Percentiles rank a stretch among this genome's conserved stretches.
These are phyloP conservation scores for Osedax fenrisi DNA, from an alignment of 2,888 invertebrate species.

Conservation along the genomic window DNA sequence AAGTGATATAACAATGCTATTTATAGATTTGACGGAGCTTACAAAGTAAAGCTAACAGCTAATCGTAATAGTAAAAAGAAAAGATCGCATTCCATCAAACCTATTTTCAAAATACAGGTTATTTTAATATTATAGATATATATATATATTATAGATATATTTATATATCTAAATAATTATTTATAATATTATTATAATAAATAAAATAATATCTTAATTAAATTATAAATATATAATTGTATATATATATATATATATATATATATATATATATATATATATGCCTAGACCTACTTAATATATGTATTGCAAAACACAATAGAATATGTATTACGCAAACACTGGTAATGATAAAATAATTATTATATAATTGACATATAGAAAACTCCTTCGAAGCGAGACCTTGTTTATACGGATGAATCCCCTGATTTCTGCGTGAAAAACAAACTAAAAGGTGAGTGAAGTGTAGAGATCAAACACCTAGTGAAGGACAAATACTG, in stretches of 20 bases:
- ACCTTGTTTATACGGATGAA: constrained; percentile 74
- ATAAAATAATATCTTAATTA: background rate
- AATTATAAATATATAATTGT: too few species aligned
- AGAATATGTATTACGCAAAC: too few species aligned
- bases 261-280: too few species aligned
- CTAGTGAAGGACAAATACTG: too few species aligned
- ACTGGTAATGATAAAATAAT: background rate
- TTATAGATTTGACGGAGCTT: background rate
- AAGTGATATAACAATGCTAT: too few species aligned
- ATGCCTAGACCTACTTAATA: too few species aligned
- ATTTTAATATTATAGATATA: background rate
- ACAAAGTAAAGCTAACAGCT: background rate
- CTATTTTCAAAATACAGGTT: background rate
- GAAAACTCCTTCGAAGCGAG: constrained; percentile 66
- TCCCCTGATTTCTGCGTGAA: constrained; percentile 82
- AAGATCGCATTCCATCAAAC: background rate
- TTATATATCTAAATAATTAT: too few species aligned
- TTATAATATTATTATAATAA: background rate
- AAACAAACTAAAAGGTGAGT: constrained; percentile 50
- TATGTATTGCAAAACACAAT: too few species aligned
- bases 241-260: too few species aligned
- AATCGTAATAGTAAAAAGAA: background rate
- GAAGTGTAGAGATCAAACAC: too few species aligned
- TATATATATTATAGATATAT: background rate
- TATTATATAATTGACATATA: constrained; percentile 44